These are phyloP conservation scores for Sialis fuliginosa DNA, from an alignment of 2,888 invertebrate species.

Conservation along the genomic window DNA sequence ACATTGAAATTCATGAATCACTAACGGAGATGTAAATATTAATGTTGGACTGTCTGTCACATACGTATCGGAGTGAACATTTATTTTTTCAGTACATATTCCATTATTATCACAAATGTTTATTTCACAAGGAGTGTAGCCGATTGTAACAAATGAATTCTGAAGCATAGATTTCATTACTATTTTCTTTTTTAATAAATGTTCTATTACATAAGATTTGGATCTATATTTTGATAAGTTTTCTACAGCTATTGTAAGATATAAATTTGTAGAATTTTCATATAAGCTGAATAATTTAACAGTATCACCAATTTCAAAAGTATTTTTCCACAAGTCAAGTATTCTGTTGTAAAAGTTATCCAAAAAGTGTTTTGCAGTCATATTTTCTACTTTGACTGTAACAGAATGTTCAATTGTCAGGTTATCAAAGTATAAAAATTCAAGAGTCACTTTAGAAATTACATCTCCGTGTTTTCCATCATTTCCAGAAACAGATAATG, in stretches of 20 bases:
- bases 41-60: slow-evolving; percentile 67
- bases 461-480: slow-evolving; percentile 82
- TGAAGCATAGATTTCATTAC: slow-evolving; percentile 45
- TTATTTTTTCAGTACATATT: slow-evolving; percentile 51
- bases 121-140: slow-evolving; percentile 58
- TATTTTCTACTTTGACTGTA: slow-evolving; percentile 54
- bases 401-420: slow-evolving; percentile 68
- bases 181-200: slow-evolving; percentile 43
- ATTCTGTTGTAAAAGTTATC: slow-evolving; percentile 56
- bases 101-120: slow-evolving; percentile 65
- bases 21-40: slow-evolving; percentile 66
- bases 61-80: slow-evolving; percentile 47
- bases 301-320: slow-evolving; percentile 43
- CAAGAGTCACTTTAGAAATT: slow-evolving; percentile 67
- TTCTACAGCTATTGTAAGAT: slow-evolving; percentile 50
- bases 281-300: slow-evolving; percentile 57
- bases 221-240: slow-evolving; percentile 40
- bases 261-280: slow-evolving; percentile 44
- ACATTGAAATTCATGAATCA: slow-evolving; percentile 62
- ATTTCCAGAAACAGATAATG: slow-evolving; percentile 67
- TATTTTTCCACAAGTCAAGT: slow-evolving; percentile 48
- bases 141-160: slow-evolving; percentile 40
- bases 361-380: slow-evolving; percentile 60
- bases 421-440: slow-evolving; percentile 66
- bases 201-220: slow-evolving; percentile 43